Evolutionary conservation across 2,113 vertebrate species (phyloP).

Genomic region (Azemiops feae): DNA sequence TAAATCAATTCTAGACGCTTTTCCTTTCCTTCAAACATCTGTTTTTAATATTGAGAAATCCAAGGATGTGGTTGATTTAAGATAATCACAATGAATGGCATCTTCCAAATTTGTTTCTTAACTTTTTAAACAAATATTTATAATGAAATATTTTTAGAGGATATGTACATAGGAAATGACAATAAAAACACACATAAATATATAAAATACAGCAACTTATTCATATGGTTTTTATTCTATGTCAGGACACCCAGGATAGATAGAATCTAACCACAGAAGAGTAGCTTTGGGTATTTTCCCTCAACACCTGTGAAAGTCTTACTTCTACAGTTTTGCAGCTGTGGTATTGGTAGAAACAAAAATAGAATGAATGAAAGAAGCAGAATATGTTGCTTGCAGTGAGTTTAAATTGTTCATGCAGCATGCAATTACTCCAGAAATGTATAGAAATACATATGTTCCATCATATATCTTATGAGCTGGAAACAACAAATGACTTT

Average conservation of each 20-base stretch:
- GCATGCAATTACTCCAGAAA: not conserved
- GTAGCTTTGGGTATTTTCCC: not conserved
- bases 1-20: constrained; percentile 80
- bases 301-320: not conserved
- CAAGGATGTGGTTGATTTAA: not conserved
- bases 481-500: not conserved
- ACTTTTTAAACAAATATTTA: constrained; percentile 16
- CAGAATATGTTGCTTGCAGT: not conserved
- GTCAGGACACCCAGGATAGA: not conserved
- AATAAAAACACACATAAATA: not conserved
- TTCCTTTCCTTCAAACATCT: constrained; percentile 90
- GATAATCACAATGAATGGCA: not conserved
- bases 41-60: constrained; percentile 26
- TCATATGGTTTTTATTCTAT: not conserved
- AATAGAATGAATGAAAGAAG: not conserved
- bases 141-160: not conserved
- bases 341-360: not conserved
- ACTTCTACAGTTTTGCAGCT: not conserved
- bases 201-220: not conserved
- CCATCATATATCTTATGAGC: not conserved
- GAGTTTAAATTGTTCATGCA: not conserved
- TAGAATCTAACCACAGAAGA: not conserved
- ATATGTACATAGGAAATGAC: not conserved
- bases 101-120: not conserved
- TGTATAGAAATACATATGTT: not conserved